Evolutionary conservation across 2,888 invertebrate genomes (phyloP).

Genomic region (Drosophila histrio): DNA sequence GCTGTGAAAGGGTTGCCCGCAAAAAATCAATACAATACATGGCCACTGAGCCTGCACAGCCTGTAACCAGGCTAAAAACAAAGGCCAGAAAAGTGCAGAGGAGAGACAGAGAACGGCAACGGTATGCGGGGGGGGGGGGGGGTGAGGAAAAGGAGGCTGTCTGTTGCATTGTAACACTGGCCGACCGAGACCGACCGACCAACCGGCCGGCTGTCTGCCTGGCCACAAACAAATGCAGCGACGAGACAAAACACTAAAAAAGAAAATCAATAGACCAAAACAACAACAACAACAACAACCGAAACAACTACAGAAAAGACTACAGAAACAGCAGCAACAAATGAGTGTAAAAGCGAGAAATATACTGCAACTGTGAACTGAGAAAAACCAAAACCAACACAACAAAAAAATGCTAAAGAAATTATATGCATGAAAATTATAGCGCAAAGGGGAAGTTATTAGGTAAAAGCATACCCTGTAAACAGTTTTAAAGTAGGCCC

Average conservation of each 20-base stretch:
- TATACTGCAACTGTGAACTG: slow-evolving; percentile 47
- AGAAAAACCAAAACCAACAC: slow-evolving; percentile 34
- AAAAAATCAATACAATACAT: slow-evolving; percentile 76
- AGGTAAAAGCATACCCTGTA: slow-evolving; percentile 9
- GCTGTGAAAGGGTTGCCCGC: slow-evolving; percentile 50
- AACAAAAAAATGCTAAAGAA: slow-evolving; percentile 43
- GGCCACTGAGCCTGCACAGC: slow-evolving; percentile 44
- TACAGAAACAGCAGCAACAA: slow-evolving; percentile 15
- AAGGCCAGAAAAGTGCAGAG: slow-evolving; percentile 29
- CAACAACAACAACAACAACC: slow-evolving; percentile 41
- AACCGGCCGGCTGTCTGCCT: slow-evolving; percentile 20
- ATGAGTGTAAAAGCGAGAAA: slow-evolving; percentile 36
- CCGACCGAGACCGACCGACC: slow-evolving; percentile 58
- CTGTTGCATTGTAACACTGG: slow-evolving; percentile 79
- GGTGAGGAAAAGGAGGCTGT: slow-evolving; percentile 30
- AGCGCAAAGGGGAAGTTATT: not conserved
- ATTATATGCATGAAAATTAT: slow-evolving; percentile 58
- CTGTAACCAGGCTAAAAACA: slow-evolving; percentile 45
- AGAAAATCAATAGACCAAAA: slow-evolving; percentile 73
- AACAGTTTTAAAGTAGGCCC: not conserved
- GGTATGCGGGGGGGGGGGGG: not conserved
- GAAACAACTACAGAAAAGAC: slow-evolving; percentile 19
- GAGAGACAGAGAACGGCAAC: not conserved
- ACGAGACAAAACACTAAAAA: slow-evolving; percentile 54
- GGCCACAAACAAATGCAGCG: slow-evolving; percentile 63